Base-by-base conservation (phyloP, 2,888 invertebrate genomes). In the Pollenia amentaria region DNA sequence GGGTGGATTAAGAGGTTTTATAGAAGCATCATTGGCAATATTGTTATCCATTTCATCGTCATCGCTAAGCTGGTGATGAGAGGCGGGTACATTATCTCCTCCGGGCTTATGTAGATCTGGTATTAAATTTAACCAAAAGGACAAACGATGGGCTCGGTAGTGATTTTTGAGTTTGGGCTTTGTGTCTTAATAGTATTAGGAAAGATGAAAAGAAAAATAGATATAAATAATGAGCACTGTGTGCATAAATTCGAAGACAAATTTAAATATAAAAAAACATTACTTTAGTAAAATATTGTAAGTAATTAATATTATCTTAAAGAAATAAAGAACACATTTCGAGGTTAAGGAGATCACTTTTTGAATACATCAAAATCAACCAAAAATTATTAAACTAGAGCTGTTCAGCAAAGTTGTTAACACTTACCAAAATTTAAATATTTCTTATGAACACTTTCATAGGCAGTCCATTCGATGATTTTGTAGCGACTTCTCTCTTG, bases 121-220 rank as follows among this genome's bases (percentile, higher is more conserved):
- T 83, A 99, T 97, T 72, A 99, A 94, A 91, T 98, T 98, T 83
- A 98, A 93, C 99, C 99, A 99, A 93, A 99, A 97, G 1, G 98
- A 98, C 76, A 99, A 94, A 88, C 96, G 95, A 92, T 98, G 98
- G 2, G 98, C 98, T 88, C 98, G 95, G 94, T 98, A 99, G 94
- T 98, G 98, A 90, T 98, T 97, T 93, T 97, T 97, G 88, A 98
- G 94, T 92, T 97, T 97, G 0, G 98, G 97, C 92, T 98, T 98
- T 69, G 96, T 96, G 91, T 98, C 98, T 97, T 94, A 11, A 57
- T n/a, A 7, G 8, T 4, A 60, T 29, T 21, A 64, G 11, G 60
- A 14, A 60, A 55, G 16, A 38, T 38, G 38, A 2, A 29, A 10
- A 48, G 21, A 29, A 21, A 2, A 42, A 67, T 44, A 18, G 18